Percentiles rank a stretch among this genome's conserved stretches.
Conservation (phyloP, 2,888 invertebrate genomes). For the Torymus tubicola region DNA sequence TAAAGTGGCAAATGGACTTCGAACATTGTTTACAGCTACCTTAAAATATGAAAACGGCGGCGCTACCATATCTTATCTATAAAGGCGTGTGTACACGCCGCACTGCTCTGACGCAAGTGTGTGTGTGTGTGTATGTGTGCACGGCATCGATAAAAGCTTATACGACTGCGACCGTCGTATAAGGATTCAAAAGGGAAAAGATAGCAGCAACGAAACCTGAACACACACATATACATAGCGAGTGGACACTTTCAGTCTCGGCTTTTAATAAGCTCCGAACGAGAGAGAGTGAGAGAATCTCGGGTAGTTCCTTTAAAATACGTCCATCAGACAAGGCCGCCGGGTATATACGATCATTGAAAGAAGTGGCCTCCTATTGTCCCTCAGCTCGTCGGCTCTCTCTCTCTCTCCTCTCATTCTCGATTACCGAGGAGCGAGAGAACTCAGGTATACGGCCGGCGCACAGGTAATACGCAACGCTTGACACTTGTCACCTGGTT, state of each 20-base stretch:
- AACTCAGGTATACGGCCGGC: constrained; percentile 27
- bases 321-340: constrained; percentile 48
- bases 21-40: constrained; percentile 26
- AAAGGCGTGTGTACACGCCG: constrained; percentile 14
- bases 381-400: neutral
- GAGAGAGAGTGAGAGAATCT: neutral
- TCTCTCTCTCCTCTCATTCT: too few species aligned
- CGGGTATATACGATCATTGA: constrained; percentile 40
- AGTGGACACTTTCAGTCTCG: constrained; percentile 32
- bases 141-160: constrained; percentile 1
- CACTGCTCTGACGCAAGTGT: neutral
- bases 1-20: constrained; percentile 18
- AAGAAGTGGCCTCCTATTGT: constrained; percentile 47
- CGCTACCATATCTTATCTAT: constrained; percentile 34
- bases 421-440: too few species aligned
- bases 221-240: neutral
- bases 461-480: constrained; percentile 9
- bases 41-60: constrained; percentile 34
- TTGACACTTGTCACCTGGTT: constrained; percentile 74
- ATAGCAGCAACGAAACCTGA: too few species aligned
- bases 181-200: constrained; percentile 3
- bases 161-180: neutral
- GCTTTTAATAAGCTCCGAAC: constrained; percentile 43
- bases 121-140: too few species aligned
- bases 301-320: constrained; percentile 38